Conservation (phyloP, 92 coral and sea anemone species). For the Phymanthus crucifer region DNA sequence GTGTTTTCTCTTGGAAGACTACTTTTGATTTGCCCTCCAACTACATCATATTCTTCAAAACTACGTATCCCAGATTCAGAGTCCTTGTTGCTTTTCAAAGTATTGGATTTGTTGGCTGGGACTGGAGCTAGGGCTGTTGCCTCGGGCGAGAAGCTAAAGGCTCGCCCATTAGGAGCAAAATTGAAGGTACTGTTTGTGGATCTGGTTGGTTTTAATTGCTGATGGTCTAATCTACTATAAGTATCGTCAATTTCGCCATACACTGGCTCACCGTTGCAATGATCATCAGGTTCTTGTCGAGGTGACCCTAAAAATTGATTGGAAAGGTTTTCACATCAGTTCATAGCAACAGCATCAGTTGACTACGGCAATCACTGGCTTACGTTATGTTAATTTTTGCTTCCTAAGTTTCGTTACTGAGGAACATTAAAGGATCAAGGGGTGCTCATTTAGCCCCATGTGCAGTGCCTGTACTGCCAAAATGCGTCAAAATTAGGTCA, state of each 20-base stretch:
- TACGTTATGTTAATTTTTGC: no score
- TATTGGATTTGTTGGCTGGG: conserved; percentile 8
- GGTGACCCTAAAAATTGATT: background rate
- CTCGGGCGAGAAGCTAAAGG: background rate
- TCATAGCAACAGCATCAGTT: background rate
- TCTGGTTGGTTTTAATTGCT: background rate
- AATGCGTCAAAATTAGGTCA: no score
- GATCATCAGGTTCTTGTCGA: background rate
- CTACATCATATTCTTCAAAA: conserved; percentile 15
- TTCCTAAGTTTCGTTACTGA: no score
- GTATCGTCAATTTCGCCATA: conserved; percentile 28
- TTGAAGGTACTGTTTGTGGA: background rate
- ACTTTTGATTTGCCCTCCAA: conserved; percentile 12
- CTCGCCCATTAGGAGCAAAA: background rate
- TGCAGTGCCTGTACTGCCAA: no score
- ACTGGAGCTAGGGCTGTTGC: no score
- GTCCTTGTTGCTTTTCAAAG: background rate
- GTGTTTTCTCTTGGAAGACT: conserved; percentile 17
- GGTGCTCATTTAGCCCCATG: no score
- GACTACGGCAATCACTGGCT: no score
- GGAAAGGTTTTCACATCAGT: background rate
- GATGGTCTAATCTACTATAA: background rate
- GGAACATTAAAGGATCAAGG: no score
- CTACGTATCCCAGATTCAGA: conserved; percentile 7
- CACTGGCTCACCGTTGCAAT: conserved; percentile 14